These are phyloP conservation scores for Bradypodion pumilum DNA, from an alignment of 2,797 vertebrate genomes.

Conservation along the genomic window DNA sequence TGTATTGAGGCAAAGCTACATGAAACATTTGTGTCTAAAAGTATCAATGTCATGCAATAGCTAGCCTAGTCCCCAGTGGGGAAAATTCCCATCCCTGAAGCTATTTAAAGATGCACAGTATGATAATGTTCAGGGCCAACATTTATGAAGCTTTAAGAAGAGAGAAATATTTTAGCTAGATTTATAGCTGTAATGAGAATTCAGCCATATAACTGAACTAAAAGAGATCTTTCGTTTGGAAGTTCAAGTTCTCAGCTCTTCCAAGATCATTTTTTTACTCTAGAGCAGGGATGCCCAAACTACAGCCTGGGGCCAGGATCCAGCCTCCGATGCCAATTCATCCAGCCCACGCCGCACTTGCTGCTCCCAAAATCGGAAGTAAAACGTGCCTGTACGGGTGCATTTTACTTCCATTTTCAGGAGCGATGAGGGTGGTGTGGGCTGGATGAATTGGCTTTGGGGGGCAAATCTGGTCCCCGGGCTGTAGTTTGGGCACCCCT, in stretches of 20 bases:
- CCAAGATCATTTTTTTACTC: neutral
- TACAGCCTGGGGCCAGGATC: too few relatives aligned
- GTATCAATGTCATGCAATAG: neutral
- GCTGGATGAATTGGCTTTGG: too few relatives aligned
- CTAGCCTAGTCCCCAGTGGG: neutral
- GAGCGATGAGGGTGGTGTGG: too few relatives aligned
- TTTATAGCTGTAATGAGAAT: neutral
- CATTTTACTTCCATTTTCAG: too few relatives aligned
- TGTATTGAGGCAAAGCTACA: neutral
- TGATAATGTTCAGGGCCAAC: neutral
- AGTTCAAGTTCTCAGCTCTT: neutral
- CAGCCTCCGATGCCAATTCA: too few relatives aligned
- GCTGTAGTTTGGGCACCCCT: too few relatives aligned
- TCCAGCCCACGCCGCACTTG: too few relatives aligned
- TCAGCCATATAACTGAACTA: neutral
- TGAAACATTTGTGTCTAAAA: neutral
- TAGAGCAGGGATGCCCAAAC: too few relatives aligned
- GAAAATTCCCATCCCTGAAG: neutral
- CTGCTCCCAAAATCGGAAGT: too few relatives aligned
- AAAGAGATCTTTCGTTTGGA: neutral
- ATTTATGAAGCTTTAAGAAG: neutral
- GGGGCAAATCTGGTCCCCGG: too few relatives aligned
- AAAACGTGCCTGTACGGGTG: too few relatives aligned
- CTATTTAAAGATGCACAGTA: neutral
- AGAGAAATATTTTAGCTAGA: neutral